These are phyloP conservation scores for Polyodon spathula DNA, from an alignment of 2,113 vertebrate genomes.

Conservation along the genomic window DNA sequence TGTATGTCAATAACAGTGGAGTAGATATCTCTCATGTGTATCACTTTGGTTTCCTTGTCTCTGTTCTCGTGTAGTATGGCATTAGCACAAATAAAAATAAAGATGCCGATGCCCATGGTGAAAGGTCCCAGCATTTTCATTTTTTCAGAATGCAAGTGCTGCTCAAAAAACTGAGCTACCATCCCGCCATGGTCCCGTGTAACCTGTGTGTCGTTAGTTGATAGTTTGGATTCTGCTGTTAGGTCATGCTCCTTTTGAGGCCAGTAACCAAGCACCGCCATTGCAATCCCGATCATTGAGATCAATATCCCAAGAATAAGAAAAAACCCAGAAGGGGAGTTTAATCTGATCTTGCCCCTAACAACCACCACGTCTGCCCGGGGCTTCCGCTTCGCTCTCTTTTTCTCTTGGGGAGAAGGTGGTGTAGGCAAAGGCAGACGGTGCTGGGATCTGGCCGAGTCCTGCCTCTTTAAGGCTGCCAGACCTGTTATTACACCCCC, in stretches of 20 bases:
- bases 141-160: conserved; percentile 83
- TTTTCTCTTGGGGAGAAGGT: conserved; percentile 51
- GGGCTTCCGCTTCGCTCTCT: conserved; percentile 65
- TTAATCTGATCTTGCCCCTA: conserved; percentile 83
- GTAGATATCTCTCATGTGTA: conserved; percentile 98
- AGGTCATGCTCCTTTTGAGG: conserved; percentile 67
- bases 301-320: conserved; percentile 84
- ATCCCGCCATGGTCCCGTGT: conserved; percentile 46
- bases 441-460: conserved; percentile 86
- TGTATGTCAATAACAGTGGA: conserved; percentile 97
- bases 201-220: conserved; percentile 50
- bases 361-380: conserved; percentile 86
- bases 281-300: conserved; percentile 77
- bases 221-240: conserved; percentile 32
- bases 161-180: conserved; percentile 78
- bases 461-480: conserved; percentile 92
- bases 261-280: conserved; percentile 96
- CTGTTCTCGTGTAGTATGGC: conserved; percentile 96
- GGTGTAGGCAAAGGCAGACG: conserved; percentile 50
- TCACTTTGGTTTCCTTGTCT: conserved; percentile 96
- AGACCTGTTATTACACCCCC: conserved; percentile 94
- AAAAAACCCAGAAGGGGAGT: conserved; percentile 90
- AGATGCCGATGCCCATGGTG: conserved; percentile 98
- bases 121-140: conserved; percentile 98
- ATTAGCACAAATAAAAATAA: conserved; percentile 96